Conservation (phyloP, 2,113 vertebrate species). For the Alexandromys fortis region DNA sequence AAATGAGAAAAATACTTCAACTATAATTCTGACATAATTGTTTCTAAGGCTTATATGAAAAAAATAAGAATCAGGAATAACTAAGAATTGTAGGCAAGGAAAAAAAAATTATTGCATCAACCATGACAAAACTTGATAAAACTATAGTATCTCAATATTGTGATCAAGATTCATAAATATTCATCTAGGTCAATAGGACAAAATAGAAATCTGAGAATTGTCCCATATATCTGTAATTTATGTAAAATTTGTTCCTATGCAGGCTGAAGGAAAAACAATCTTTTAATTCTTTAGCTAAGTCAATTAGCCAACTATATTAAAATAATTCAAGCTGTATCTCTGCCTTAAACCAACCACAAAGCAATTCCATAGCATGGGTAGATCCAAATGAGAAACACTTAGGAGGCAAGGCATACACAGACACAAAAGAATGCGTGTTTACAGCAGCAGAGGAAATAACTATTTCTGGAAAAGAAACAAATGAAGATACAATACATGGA, state of each 20-base stretch:
- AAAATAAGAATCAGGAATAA: not conserved
- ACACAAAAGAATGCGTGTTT: not conserved
- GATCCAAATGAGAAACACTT: not conserved
- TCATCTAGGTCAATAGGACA: not conserved
- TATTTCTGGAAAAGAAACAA: not conserved
- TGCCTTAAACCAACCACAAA: not conserved
- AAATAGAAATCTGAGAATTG: not conserved
- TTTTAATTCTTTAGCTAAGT: not conserved
- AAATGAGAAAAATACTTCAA: not conserved
- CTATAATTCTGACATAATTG: not conserved
- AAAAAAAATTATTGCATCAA: not conserved
- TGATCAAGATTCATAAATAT: not conserved
- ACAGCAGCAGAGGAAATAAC: not conserved
- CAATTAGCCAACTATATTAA: not conserved
- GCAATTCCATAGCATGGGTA: not conserved
- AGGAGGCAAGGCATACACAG: not conserved
- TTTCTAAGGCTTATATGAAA: not conserved
- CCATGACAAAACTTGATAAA: not conserved
- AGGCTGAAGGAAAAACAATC: not conserved
- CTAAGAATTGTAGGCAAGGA: not conserved
- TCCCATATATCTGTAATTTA: not conserved
- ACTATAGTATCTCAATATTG: not conserved
- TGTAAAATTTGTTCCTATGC: not conserved
- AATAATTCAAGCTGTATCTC: not conserved
- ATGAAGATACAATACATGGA: not conserved